Evolutionary conservation across 1,140 invertebrate species (phyloP), one percentile per base, ranked within the genome.

Genomic region (Scaptomyza graminum): DNA sequence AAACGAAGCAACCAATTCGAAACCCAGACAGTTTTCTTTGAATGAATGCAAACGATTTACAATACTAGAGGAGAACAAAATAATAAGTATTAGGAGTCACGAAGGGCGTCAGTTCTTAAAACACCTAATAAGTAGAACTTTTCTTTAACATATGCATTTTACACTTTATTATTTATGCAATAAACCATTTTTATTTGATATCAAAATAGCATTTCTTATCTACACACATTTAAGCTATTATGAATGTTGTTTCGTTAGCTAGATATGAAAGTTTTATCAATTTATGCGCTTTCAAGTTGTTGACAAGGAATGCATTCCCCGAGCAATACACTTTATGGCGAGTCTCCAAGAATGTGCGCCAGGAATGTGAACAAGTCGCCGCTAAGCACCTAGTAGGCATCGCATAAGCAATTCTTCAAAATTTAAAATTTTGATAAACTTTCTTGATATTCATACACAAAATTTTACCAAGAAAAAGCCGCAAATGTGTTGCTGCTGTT

Each of bases 41-140:
- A 55, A 68, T 43, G 52, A 71, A 78, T 77, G 50, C 34, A 31
- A 59, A 39, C 57, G 47, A 67, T 71, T 47, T 28, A 52, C 46
- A 34, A 8, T 12, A 39, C 34, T 22, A 41, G 8, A 22, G 18
- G 13, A 13, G n/a, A 46, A 57, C 12, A 43, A 43, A 51, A 28
- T 39, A 37, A 34, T 34, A 11, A 41, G 28, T 5, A 43, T 41
- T 25, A 37, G 6, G 37, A 43, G 16, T 55, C 52, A 55, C n/a
- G 34, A 5, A 22, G 41, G 52, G n/a, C 18, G 7, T 43, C 12
- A 41, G 51, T 22, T 54, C 4, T 39, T 3, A 11, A 9, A 1
- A 11, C 34, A 37, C 18, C 18, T 22, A 37, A 11, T 37, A 37
- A 37, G 11, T 2, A 1, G 18, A 12, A 11, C 3, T 3, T 9